Evolutionary conservation across 2,113 vertebrate species (phyloP), one percentile per base, ranked within the genome.

Genomic region (Salvelinus sp.): DNA sequence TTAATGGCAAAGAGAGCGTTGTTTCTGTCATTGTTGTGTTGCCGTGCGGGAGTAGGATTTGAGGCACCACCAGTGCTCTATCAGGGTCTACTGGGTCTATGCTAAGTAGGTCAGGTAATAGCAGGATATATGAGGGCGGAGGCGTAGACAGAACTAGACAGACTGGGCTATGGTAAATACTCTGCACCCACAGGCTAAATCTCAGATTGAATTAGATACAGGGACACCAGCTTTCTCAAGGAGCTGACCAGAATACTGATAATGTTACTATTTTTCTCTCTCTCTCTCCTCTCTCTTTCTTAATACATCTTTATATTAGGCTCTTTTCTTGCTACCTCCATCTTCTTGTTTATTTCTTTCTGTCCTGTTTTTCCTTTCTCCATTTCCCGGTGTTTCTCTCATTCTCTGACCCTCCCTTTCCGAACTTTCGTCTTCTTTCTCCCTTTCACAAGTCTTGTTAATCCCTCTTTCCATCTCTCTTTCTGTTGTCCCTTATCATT

Each of bases 61-160:
- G 38, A 79, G 62, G 3, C 9, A n/a, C 20, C 4, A 12, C 20
- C 38, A 63, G 63, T 83, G 76, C 44, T 79, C 60, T 23, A 1
- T 77, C 38, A 75, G n/a, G 69, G 72, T 69, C 30, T 70, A 77
- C n/a, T 80, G 38, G 38, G 9, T 44, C 38, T 9, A 44, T 44
- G 18, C 73, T 78, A 87, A 81, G 44, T 78, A 76, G 78, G 78
- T 84, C 86, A 85, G 76, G 69, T 60, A 38, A 74, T 79, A 64
- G 77, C 48, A 69, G 27, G 10, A 12, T 73, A 30, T 30, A 44
- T 81, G 18, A 71, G 70, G 75, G 18, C 47, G 60, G 16, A 63
- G 23, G 6, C 22, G 38, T 44, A 44, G 38, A 44, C 38, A 44
- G 38, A 44, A 44, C 16, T 6, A 69, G 38, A 69, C 5, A 48